Evolutionary conservation across 2,797 vertebrate species (phyloP).

Genomic region (Orestias chungarensis): DNA sequence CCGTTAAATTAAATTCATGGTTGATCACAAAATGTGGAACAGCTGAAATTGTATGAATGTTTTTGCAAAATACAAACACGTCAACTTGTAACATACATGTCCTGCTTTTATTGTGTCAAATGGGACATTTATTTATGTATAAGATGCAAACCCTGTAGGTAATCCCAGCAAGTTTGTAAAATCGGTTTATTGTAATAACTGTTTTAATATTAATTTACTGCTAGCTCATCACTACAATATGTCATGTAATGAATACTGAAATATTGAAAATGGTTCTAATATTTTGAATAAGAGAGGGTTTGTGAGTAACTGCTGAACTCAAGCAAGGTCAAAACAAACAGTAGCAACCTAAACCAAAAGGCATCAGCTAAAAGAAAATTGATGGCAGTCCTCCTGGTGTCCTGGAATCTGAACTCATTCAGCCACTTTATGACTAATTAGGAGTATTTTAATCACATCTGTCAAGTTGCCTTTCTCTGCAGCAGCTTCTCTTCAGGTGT

Average conservation of each 20-base stretch:
- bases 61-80: too few species aligned
- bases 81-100: too few species aligned
- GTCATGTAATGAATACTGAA: neutral
- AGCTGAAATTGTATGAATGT: too few species aligned
- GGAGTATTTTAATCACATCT: neutral
- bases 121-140: too few species aligned
- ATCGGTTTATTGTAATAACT: neutral
- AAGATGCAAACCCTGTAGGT: neutral
- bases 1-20: too few species aligned
- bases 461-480: neutral
- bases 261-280: neutral
- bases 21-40: too few species aligned
- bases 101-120: too few species aligned
- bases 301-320: neutral
- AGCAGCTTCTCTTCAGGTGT: neutral
- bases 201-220: neutral
- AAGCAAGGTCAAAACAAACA: neutral
- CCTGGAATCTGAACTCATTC: neutral
- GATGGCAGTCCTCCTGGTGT: neutral
- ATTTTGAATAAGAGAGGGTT: neutral
- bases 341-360: neutral
- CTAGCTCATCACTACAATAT: neutral
- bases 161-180: neutral
- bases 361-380: neutral
- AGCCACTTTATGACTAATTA: conserved; percentile 4